Evolutionary conservation across 2,797 vertebrate species (phyloP).

Genomic region (Manis javanica): DNA sequence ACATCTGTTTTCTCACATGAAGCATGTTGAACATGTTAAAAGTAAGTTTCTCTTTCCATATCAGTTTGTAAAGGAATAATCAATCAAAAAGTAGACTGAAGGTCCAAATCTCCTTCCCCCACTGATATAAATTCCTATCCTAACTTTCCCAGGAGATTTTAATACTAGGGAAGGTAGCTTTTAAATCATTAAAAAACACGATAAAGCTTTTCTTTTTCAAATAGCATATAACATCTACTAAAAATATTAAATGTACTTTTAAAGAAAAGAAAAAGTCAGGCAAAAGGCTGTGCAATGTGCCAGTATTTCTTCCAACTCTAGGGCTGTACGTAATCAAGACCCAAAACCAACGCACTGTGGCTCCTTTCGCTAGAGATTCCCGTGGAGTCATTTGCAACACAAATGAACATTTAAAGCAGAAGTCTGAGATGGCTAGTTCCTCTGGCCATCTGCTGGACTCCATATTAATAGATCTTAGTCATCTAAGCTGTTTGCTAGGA

Average conservation of each 20-base stretch:
- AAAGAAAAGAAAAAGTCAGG: conserved; percentile 35
- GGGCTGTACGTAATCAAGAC: neutral
- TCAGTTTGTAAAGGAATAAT: conserved; percentile 68
- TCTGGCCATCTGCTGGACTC: conserved; percentile 21
- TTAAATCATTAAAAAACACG: neutral
- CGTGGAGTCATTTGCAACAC: neutral
- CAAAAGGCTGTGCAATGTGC: neutral
- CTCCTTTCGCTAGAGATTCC: neutral
- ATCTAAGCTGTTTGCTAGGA: neutral
- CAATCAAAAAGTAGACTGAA: conserved; percentile 54
- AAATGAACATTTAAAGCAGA: neutral
- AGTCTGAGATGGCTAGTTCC: neutral
- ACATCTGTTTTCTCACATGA: conserved; percentile 73
- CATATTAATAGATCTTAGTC: neutral
- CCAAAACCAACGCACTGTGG: neutral
- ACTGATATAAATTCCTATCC: conserved; percentile 52
- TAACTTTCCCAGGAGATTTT: conserved; percentile 51
- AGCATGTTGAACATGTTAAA: conserved; percentile 67
- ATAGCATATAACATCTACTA: neutral
- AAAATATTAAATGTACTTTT: neutral
- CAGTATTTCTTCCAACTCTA: neutral
- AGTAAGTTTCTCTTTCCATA: conserved; percentile 59
- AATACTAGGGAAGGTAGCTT: neutral
- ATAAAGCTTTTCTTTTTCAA: conserved; percentile 49
- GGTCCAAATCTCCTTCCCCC: neutral